Evolutionary conservation across 2,888 invertebrate species (phyloP), one percentile per base, ranked within the genome.

Genomic region (Patella caerulea): DNA sequence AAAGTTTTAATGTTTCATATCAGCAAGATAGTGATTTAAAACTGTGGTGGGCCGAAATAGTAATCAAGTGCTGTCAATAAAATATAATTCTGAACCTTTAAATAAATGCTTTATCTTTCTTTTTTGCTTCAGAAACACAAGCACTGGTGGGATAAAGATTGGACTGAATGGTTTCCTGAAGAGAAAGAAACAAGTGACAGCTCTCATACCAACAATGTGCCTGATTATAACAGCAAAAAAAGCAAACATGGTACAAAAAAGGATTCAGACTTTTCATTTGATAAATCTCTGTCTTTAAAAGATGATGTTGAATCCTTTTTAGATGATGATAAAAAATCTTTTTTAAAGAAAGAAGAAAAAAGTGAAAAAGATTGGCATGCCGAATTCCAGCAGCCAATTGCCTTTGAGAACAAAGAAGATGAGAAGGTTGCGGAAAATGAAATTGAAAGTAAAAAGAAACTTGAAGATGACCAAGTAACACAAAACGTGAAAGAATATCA

Each of bases 371-470:
- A 70, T 14, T 15, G 75, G 76, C 34, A 79, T 78, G 55, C 81
- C 76, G 7, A 76, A 77, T 79, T 81, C 34, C 19, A 73, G 17
- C 52, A 56, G 11, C 29, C 24, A n/a, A 7, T 53, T 15, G 79
- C 79, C 34, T 78, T 79, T 54, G 77, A 78, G n/a, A 73, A 65
- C 24, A 77, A 73, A 69, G 73, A 45, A 5, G 59, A 65, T 15
- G 17, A 70, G 11, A 65, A 55, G 17, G 71, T 72, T n/a, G 55
- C 45, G 29, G 52, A 19, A 19, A 45, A 52, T 34, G 65, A 77
- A 17, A 34, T 54, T 34, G 56, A 69, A n/a, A 55, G 19, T n/a
- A 45, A 70, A 19, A 45, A n/a, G 56, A 69, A 29, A n/a, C n/a
- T 19, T n/a, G 71, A 77, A 11, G 70, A 34, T 3, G 19, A 74